These are phyloP conservation scores for Panagrolaimus sp. DNA, from an alignment of 1,140 invertebrate species.

Conservation along the genomic window DNA sequence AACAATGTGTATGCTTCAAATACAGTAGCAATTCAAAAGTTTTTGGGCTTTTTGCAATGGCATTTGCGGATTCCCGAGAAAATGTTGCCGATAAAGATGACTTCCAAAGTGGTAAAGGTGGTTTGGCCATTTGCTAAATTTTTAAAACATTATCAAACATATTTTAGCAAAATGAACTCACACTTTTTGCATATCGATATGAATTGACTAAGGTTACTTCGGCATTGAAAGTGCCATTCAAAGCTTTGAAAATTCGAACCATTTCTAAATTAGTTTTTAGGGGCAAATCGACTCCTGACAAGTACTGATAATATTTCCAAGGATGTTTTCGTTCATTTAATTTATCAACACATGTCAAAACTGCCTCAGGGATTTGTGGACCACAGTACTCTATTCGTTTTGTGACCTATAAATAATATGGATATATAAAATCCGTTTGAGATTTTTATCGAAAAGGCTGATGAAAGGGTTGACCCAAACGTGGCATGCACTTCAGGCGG, in stretches of 20 bases:
- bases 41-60: constrained; percentile 17
- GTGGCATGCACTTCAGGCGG: no score
- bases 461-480: no score
- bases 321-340: constrained; percentile 23
- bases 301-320: constrained; percentile 38
- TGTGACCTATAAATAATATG: constrained; percentile 32
- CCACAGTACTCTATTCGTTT: constrained; percentile 22
- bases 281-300: constrained; percentile 45
- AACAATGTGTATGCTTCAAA: constrained; percentile 24
- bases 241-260: constrained; percentile 27
- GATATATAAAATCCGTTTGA: constrained; percentile 16
- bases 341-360: constrained; percentile 29
- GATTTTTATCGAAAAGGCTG: no score
- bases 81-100: constrained; percentile 31
- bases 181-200: constrained; percentile 4
- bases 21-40: constrained; percentile 20
- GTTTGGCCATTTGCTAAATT: constrained; percentile 19
- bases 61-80: constrained; percentile 35
- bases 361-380: constrained; percentile 29
- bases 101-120: constrained; percentile 27
- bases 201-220: constrained; percentile 13
- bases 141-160: background rate
- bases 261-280: constrained; percentile 19
- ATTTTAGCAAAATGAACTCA: background rate
- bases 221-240: constrained; percentile 17